Base-by-base conservation (phyloP, 1,140 invertebrate species). In the Eurosta solidaginis region DNA sequence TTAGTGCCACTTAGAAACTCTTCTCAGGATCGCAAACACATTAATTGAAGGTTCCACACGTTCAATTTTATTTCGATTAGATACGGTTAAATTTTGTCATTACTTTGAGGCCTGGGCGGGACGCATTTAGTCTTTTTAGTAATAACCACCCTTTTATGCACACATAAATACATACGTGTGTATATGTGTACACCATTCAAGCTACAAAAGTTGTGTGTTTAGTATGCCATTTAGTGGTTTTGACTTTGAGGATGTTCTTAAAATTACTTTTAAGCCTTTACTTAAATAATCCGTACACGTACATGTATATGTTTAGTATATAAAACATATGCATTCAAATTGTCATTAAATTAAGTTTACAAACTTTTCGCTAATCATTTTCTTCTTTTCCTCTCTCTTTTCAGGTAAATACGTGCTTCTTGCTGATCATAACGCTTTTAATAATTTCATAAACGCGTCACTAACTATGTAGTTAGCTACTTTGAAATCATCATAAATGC, bases 261-360 rank as follows among this genome's bases (percentile, higher is more conserved):
- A 59, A 59, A 29, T 59, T 59, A 59, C 29, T 59, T 59, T 59
- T 36, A 29, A 59, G 54, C 27, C 33, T 36, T 59, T 59, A 59
- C 12, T 12, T 17, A n/a, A 4, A 25, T 7, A 4, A 6, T 14
- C 29, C 27, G 17, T 59, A 17, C 33, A n/a, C 12, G 29, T 47
- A 47, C 27, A 33, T 59, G 4, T 25, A 54, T 12, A 54, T 10
- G 50, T 25, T 54, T 54, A 2, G 10, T 49, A 17, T 47, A 9
- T 47, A 22, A 25, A 14, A 52, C 25, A 52, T 52, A 1, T 22
- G 25, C 1, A 52, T n/a, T n/a, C 40, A 68, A 40, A 20, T 68
- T 40, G 17, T 42, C 29, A 42, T 68, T 68, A 68, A 20, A 1
- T 40, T 40, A 68, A 40, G 22, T 17, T 9, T 20, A 68, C 27